phyloP scores from a whole-genome alignment of 2,113 vertebrate genomes.

The Piprites chloris region DNA sequence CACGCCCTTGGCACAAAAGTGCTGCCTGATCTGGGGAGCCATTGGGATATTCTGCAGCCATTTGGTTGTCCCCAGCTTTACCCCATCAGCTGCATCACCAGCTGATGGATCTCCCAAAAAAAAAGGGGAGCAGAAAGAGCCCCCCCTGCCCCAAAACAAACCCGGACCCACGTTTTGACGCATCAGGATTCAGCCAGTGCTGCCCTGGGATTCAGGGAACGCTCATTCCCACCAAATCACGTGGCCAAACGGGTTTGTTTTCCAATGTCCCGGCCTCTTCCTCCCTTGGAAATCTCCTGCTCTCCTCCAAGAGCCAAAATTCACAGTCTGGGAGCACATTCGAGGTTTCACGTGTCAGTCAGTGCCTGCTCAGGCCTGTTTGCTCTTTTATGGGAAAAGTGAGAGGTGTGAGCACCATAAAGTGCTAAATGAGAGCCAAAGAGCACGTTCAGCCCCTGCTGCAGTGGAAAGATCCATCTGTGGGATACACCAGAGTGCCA shows the following conservation, averaged over 20 bases:
- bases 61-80: not conserved
- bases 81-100: not conserved
- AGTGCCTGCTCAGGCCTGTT: not conserved
- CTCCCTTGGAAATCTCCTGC: not conserved
- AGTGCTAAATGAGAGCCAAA: not conserved
- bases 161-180: fast-evolving
- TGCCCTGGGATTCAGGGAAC: not conserved
- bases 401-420: not conserved
- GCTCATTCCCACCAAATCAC: fast-evolving
- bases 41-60: fast-evolving
- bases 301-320: not conserved
- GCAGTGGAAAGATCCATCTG: not conserved
- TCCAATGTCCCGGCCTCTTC: not conserved
- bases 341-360: fast-evolving
- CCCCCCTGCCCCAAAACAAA: not conserved
- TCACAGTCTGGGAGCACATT: not conserved
- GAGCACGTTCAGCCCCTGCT: not conserved
- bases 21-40: not conserved
- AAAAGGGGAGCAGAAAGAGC: not conserved
- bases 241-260: not conserved
- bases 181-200: not conserved
- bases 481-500: not conserved
- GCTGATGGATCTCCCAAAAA: not conserved
- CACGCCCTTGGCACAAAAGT: fast-evolving
- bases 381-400: not conserved